A percentile compares a stretch with the other conserved stretches of the same genome.
phyloP scores from a whole-genome alignment of 2,113 vertebrate species.

The Pseudorectes ferrugineus region DNA sequence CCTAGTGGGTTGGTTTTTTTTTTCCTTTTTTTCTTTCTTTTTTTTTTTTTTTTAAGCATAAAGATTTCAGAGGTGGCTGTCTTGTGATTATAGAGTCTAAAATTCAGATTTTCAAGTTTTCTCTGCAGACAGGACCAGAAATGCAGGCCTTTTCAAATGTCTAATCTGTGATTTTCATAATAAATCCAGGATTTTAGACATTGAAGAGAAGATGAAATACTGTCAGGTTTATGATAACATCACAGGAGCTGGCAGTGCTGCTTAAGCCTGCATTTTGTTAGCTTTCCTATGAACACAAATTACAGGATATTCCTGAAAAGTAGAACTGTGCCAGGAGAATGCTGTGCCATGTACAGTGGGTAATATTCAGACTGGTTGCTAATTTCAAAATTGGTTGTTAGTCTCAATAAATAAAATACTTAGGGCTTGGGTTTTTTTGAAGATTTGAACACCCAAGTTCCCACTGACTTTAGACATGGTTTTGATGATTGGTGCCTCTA shows the following conservation, averaged over 20 bases:
- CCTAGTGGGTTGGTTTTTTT: neutral
- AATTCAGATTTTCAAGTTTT: neutral
- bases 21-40: neutral
- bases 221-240: neutral
- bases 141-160: neutral
- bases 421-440: neutral
- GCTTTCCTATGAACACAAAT: neutral
- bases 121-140: neutral
- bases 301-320: neutral
- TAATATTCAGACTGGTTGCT: neutral
- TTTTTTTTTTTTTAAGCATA: no score
- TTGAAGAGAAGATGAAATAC: neutral
- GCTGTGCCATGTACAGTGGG: neutral
- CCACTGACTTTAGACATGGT: neutral
- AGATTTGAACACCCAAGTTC: neutral
- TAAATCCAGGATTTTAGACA: neutral
- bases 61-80: neutral
- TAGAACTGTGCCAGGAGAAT: neutral
- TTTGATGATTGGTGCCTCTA: neutral
- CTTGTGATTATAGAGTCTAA: neutral
- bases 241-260: neutral
- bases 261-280: neutral
- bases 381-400: neutral
- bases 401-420: neutral
- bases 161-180: neutral